Base-by-base conservation (phyloP, 2,888 invertebrate genomes). In the Physocephala rufipes region DNA sequence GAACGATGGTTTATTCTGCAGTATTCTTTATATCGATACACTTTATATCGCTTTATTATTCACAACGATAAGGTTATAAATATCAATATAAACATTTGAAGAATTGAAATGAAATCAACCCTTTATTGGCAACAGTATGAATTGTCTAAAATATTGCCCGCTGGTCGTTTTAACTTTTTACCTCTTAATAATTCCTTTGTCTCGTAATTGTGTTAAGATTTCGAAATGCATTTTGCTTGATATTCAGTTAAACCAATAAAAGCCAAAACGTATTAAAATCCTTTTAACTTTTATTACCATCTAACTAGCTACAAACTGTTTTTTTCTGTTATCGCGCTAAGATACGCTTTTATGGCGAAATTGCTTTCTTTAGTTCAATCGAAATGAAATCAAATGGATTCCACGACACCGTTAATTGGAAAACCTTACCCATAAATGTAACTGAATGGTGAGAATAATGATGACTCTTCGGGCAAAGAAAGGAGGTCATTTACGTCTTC, bases 181-280 rank as follows among this genome's bases (percentile, higher is more conserved):
- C n/a, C n/a, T n/a, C n/a, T n/a, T n/a, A n/a, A n/a, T n/a, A n/a
- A n/a, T n/a, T n/a, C n/a, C n/a, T n/a, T n/a, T n/a, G n/a, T n/a
- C n/a, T n/a, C n/a, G n/a, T 16, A 47, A 47, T 47, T 47, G 47
- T 16, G 47, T 2, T 51, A 51, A 51, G 19, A 51, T 16, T 19
- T 1, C 19, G 5, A 51, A 16, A 51, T 16, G 51, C 12, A 13
- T 51, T 51, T 19, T 19, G 21, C 26, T 55, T 55, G 26, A 55
- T 21, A 7, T 19, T 55, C 55, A n/a, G n/a, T n/a, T n/a, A 36
- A 36, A 36, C 36, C 5, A 36, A 36, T 36, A 36, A 36, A 36
- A 58, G 58, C 58, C 26, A 58, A 58, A 24, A 58, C 26, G 24
- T 58, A 28, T 58, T 28, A 58, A 58, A 58, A 58, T 3, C 13